These are phyloP conservation scores for Papilio helenus DNA, from an alignment of 1,140 invertebrate species.

Conservation along the genomic window DNA sequence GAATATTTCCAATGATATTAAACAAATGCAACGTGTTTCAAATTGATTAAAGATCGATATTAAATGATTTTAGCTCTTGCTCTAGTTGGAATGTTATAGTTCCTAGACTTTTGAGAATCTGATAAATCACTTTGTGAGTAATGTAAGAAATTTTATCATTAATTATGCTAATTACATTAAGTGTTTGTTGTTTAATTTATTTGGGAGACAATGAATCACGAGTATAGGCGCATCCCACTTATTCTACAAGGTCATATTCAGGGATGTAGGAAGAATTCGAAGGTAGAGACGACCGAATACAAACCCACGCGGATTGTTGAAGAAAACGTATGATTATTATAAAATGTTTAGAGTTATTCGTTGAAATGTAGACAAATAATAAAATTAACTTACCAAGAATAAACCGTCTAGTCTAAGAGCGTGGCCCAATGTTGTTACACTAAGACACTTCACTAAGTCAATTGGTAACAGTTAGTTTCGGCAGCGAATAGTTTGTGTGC, in stretches of 20 bases:
- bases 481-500: neutral
- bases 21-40: too few species aligned
- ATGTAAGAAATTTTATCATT: neutral
- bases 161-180: neutral
- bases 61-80: too few species aligned
- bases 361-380: neutral
- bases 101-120: neutral
- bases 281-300: neutral
- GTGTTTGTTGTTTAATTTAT: neutral
- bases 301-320: neutral
- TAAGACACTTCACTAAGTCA: conserved; percentile 35
- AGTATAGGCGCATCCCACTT: neutral
- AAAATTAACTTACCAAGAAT: conserved; percentile 32
- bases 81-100: too few species aligned
- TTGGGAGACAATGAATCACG: neutral
- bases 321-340: neutral
- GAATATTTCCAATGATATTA: neutral
- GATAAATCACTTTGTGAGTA: neutral
- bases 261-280: neutral
- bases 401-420: conserved; percentile 31
- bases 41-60: too few species aligned
- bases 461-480: conserved; percentile 7
- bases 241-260: neutral
- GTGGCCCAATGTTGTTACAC: conserved; percentile 31
- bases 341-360: neutral